These are phyloP conservation scores for Rhagophthalmus giganteus DNA, from an alignment of 2,888 invertebrate species.

Conservation along the genomic window DNA sequence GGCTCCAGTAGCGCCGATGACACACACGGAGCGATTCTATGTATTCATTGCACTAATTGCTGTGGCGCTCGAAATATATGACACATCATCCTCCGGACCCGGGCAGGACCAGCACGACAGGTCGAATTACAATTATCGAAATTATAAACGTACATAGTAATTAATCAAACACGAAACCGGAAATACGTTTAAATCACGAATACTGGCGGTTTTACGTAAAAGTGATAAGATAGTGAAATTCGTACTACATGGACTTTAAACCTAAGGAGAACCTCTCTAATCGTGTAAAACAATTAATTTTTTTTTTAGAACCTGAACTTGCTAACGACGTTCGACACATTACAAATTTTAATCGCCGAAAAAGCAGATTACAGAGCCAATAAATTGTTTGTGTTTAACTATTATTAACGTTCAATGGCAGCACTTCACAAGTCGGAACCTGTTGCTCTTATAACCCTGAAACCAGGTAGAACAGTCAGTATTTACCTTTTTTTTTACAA, in stretches of 20 bases:
- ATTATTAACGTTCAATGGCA: no score
- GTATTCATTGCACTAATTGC: conserved; percentile 31
- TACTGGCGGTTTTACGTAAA: background rate
- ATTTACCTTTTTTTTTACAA: no score
- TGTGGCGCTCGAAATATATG: conserved; percentile 14
- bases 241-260: background rate
- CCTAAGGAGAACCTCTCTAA: background rate
- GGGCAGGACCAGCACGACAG: background rate
- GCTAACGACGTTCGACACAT: no score
- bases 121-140: background rate
- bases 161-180: background rate
- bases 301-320: no score
- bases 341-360: no score
- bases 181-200: background rate
- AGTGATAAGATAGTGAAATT: background rate
- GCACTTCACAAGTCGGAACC: no score
- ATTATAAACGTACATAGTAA: background rate
- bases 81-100: conserved; percentile 19
- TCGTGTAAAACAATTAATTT: no score
- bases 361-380: no score
- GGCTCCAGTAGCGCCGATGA: conserved; percentile 25
- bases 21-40: conserved; percentile 26
- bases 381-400: no score
- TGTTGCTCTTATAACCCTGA: background rate
- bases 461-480: background rate